These are phyloP conservation scores for Laticauda laticaudata DNA, from an alignment of 2,113 vertebrate genomes.

Conservation along the genomic window DNA sequence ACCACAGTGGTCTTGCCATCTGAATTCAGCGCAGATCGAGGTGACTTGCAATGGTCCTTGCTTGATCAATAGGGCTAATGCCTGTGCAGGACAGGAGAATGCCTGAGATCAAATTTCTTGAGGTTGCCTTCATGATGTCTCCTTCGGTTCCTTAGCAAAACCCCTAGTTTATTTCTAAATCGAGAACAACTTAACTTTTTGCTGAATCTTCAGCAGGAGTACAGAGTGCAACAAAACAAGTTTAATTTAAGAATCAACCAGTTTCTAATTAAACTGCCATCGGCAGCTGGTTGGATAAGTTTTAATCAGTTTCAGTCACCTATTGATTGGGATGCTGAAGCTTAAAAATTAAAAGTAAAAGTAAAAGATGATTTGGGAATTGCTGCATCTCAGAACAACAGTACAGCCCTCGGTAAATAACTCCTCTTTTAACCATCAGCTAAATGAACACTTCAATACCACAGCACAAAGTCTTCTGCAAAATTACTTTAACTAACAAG, in stretches of 20 bases:
- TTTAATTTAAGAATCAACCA: slow-evolving; percentile 85
- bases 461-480: slow-evolving; percentile 84
- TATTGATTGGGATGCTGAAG: slow-evolving; percentile 81
- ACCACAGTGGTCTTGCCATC: neutral
- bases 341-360: slow-evolving; percentile 86
- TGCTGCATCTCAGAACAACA: slow-evolving; percentile 79
- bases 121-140: neutral
- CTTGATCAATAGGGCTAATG: neutral
- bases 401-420: slow-evolving; percentile 83
- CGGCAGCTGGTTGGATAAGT: slow-evolving; percentile 84
- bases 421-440: slow-evolving; percentile 86
- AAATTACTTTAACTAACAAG: slow-evolving; percentile 94
- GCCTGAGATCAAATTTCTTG: neutral
- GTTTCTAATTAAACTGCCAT: slow-evolving; percentile 82
- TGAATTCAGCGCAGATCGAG: neutral
- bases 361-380: slow-evolving; percentile 84
- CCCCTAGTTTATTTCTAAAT: neutral
- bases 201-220: slow-evolving; percentile 56
- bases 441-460: slow-evolving; percentile 87
- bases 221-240: slow-evolving; percentile 66
- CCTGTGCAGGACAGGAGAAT: neutral
- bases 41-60: fast-evolving
- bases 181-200: slow-evolving; percentile 44
- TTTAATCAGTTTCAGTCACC: slow-evolving; percentile 85
- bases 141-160: fast-evolving